These are phyloP conservation scores for Caenorhabditis becei DNA, from an alignment of 2,888 invertebrate genomes.

Conservation along the genomic window DNA sequence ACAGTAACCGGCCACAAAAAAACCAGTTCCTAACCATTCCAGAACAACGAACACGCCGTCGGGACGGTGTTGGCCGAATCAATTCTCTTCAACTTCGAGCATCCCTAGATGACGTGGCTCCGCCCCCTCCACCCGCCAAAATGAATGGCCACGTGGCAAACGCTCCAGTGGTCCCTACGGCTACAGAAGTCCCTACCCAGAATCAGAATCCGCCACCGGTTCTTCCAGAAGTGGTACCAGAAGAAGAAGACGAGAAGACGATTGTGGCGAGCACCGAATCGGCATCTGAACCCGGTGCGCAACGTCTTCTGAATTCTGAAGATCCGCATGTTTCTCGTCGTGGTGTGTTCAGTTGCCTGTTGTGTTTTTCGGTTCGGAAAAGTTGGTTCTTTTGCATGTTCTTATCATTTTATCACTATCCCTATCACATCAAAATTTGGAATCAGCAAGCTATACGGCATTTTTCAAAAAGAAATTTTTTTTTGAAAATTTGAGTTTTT, in stretches of 20 bases:
- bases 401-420: neutral
- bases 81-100: constrained; percentile 60
- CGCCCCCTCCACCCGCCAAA: constrained; percentile 22
- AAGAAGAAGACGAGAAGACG: constrained; percentile 48
- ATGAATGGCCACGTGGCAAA: constrained; percentile 33
- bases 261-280: constrained; percentile 36
- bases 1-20: neutral
- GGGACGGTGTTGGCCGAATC: constrained; percentile 54
- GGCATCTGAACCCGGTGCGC: constrained; percentile 50
- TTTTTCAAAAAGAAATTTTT: too few species aligned
- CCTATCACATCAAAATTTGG: too few species aligned
- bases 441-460: too few species aligned
- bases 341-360: constrained; percentile 32
- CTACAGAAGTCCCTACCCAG: constrained; percentile 16
- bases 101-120: constrained; percentile 54
- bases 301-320: neutral
- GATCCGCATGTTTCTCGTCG: constrained; percentile 25
- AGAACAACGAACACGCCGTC: constrained; percentile 53
- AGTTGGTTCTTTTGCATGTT: neutral
- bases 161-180: constrained; percentile 4
- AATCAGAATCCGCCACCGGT: constrained; percentile 20
- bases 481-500: too few species aligned
- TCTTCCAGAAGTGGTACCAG: constrained; percentile 12
- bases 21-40: constrained; percentile 20
- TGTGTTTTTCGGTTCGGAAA: constrained; percentile 24